Evolutionary conservation across 1,140 invertebrate genomes (phyloP).

Genomic region (Berghia stephanieae): DNA sequence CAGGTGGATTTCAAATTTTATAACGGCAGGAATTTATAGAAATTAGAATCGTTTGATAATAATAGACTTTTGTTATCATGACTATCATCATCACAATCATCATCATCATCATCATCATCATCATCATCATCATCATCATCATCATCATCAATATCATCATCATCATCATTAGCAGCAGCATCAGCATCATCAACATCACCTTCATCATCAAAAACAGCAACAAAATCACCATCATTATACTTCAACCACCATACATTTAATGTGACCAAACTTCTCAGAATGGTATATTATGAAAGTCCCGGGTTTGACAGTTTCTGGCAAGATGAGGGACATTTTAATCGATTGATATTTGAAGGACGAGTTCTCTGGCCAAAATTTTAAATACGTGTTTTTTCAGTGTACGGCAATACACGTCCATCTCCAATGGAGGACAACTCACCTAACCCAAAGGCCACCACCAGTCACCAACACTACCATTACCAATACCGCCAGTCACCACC

Average conservation of each 20-base stretch:
- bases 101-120: slow-evolving; percentile 11
- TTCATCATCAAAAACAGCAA: neutral
- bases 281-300: neutral
- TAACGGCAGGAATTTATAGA: neutral
- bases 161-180: slow-evolving; percentile 14
- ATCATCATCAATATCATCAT: slow-evolving; percentile 26
- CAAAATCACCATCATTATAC: neutral
- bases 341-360: neutral
- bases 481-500: too few species aligned
- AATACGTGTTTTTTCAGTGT: too few species aligned
- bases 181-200: slow-evolving; percentile 18
- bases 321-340: slow-evolving; percentile 9
- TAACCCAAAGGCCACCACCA: too few species aligned
- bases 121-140: slow-evolving; percentile 26
- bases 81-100: too few species aligned
- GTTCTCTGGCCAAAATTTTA: too few species aligned
- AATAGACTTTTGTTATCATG: neutral
- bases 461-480: too few species aligned
- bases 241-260: neutral
- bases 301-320: neutral
- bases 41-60: neutral
- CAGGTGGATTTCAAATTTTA: too few species aligned
- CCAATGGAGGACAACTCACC: neutral
- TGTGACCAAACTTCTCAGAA: neutral
- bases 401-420: too few species aligned